Base-by-base conservation (phyloP, 1,140 invertebrate genomes). In the Drosophila lowei region DNA sequence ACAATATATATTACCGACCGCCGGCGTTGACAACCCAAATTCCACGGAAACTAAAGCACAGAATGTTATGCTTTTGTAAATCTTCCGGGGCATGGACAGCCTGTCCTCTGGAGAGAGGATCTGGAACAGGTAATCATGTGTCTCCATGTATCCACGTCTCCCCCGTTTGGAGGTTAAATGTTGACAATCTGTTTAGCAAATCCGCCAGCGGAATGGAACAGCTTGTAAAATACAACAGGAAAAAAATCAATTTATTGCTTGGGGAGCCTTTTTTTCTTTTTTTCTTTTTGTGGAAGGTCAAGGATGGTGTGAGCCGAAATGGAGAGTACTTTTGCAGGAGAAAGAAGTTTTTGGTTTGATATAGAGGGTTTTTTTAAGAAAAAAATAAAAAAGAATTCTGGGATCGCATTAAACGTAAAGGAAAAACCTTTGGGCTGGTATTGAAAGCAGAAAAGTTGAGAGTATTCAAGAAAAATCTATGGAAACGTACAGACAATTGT, bases 201-300 rank as follows among this genome's bases (percentile, higher is more conserved):
- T 62, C 50, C 34, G 46, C 28, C 58, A 44, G 28, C 50, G 23
- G 46, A 62, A 44, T 23, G 34, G 13, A 56, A 42, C 18, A 34
- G 64, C 18, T 66, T 48, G 50, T 18, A 9, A 57, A 30, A 15
- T 18, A 48, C 49, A 41, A 50, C 48, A 41, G 47, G 30, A 43
- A 23, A 67, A 80, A 80, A 80, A 81, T 80, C 78, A 80, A 81
- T 77, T 81, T 77, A 76, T 61, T 9, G 50, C 61, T 48, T 42
- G 8, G 30, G 1, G 6, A 21, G 68, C 28, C 28, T 13, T 6
- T 6, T 46, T n/a, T n/a, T n/a, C n/a, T 54, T 30, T 30, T 30
- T 30, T 30, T 7, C 7, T 30, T 9, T 2, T 34, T 38, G 34
- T 4, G 34, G 34, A 47, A 58, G 75, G 74, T 72, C 65, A 63